Base-by-base conservation (phyloP, 2,888 invertebrate genomes). In the Adelphocoris suturalis region DNA sequence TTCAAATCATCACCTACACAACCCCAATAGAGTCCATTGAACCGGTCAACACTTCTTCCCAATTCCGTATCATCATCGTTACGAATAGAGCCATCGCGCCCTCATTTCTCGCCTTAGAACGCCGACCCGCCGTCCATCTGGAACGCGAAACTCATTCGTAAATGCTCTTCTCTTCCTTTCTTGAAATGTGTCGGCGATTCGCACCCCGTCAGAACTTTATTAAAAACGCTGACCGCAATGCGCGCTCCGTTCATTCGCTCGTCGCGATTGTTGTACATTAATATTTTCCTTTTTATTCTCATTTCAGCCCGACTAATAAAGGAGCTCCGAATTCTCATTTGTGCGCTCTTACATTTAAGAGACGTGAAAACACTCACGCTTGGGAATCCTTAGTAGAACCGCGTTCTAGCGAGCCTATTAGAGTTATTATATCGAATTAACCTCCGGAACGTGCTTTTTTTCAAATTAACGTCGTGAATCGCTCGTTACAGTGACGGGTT, bases 381-480 rank as follows among this genome's bases (percentile, higher is more conserved):
- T 61, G 9, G 19, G 61, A 61, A 61, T 61, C 61, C 61, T 61
- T n/a, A n/a, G 61, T 14, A 61, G n/a, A 61, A 16, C 61, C 52
- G 52, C 52, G 37, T 7, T 37, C 37, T 37, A 4, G 2, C 37
- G 37, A 4, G 37, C 3, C 37, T 52, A 11, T 52, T 52, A 2
- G 13, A 52, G 52, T 52, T 52, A 14, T 52, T 11, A 14, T 14
- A 52, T 7, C 52, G 3, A 52, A 52, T 52, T 52, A 52, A 52
- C 37, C 37, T 37, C 37, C 37, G 37, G 3, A 37, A 37, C 37
- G 37, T 37, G 37, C 37, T 37, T 37, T 37, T n/a, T 37, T 37
- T 37, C 37, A 37, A 37, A 37, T 37, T 37, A 37, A 37, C 37
- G 37, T 37, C 37, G 37, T 37, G 37, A 37, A 37, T 37, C 37